Base-by-base conservation (phyloP, 2,797 vertebrate genomes). In the Lophotriccus pileatus region DNA sequence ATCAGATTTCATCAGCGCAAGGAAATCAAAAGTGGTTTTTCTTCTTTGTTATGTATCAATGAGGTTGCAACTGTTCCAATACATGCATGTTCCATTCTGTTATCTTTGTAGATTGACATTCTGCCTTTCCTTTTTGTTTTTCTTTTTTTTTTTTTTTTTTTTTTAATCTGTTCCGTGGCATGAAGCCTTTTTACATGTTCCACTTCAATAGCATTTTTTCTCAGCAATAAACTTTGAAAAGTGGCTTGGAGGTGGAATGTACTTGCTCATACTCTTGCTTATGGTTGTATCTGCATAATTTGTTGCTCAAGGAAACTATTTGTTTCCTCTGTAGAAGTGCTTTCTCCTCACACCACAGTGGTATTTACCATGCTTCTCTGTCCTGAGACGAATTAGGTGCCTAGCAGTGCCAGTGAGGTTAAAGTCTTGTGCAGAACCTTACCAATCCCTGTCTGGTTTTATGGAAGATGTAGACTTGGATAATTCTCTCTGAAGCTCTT, bases 11-110 rank as follows among this genome's bases (percentile, higher is more conserved):
- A 36, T 91, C 90, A 68, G 53, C 46, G 53, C 70, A 58, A 94
- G 92, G 87, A 96, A 95, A 96, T 94, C 82, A 92, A 85, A 95
- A 87, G 95, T 46, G 73, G 10, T 82, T 90, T 95, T 93, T 87
- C 67, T 93, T 92, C 59, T 89, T 92, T 92, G 69, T 93, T 84
- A 39, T 80, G 59, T 28, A 89, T 95, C 87, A 75, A 8, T 77
- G 86, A 94, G 59, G 55, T 89, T 89, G 43, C 79, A 70, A 23
- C 28, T 75, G 79, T 96, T 96, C 92, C 93, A 81, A 87, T 94
- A 93, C 59, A 64, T 50, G 24, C 44, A 64, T 78, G 82, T 87
- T 96, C 93, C 89, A 92, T 70, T 90, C 85, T 92, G 81, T 95
- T 95, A 95, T 95, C 92, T 96, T 83, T 89, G 46, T 46, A 89